Base-by-base conservation (phyloP, 2,888 invertebrate species). In the Sinelater perroti region DNA sequence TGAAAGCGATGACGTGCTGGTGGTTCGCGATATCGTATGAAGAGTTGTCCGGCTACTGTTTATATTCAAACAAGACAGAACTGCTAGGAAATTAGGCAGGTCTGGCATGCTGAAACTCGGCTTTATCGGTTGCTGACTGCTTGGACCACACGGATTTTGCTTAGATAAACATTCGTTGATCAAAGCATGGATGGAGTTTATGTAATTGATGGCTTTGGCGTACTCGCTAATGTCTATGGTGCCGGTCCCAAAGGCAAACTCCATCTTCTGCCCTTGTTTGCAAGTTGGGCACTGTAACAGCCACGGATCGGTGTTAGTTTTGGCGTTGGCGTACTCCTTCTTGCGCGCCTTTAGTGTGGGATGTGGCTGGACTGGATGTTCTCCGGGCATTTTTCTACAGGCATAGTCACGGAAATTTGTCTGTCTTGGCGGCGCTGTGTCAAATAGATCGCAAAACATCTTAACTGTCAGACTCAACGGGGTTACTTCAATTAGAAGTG, bases 191-290 rank as follows among this genome's bases (percentile, higher is more conserved):
- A 61, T 59, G 7, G 59, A 42, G 30, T 63, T 63, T 7, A 63
- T 61, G 24, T 63, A 63, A 33, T 63, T 61, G 20, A 63, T 46
- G 1, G 63, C 59, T 40, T 59, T 63, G 10, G 16, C 28, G 11
- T 56, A 55, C 16, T 55, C 47, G 11, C 11, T 24, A 13, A 42
- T 13, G 11, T 42, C 46, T 1, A 40, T 28, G 13, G 13, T 18
- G 5, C 26, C 31, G 18, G 18, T 38, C 7, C 11, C 18, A 11
- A 38, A 26, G 1, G 7, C n/a, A 13, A 17, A 40, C 7, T 10
- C 7, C 11, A 5, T 18, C 17, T 8, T 36, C 14, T 24, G 3
- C 2, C 14, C 24, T 14, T 42, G 14, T 11, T 24, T 1, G 17
- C 57, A 57, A 21, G 6, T 24, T n/a, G 24, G 20, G 35, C 57